Evolutionary conservation across 2,888 invertebrate species (phyloP), one percentile per base, ranked within the genome.

Genomic region (Apoderus coryli): DNA sequence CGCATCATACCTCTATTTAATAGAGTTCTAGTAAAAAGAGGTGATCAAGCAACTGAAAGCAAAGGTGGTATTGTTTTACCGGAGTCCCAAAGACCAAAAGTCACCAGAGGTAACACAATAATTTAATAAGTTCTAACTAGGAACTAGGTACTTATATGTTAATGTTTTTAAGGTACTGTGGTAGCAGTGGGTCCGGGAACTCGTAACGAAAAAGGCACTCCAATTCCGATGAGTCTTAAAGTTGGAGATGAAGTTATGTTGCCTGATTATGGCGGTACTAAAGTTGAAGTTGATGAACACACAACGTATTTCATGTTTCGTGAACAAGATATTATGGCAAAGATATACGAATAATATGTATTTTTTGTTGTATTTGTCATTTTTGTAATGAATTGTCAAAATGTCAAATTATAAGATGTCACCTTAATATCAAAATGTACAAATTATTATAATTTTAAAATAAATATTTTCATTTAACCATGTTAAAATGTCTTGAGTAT

Each of bases 211-310:
- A 73, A 74, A 50, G 93, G 93, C 34, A 72, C 73, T 3, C 66
- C 73, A 44, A 61, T 86, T 45, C 81, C 89, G 29, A 58, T 79
- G 30, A 65, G 69, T 40, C 77, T 93, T 3, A 72, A 80, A 56
- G 76, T 81, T 34, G 95, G 96, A 31, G 96, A 96, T 56, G 72
- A 71, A 49, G 95, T 96, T 7, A 64, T 96, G 34, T 67, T 98
- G 29, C 95, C 96, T 1, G 95, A 96, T 61, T 98, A 85, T 57
- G 95, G 95, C 36, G 96, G 96, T 43, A 92, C 89, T 35, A 93
- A 90, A 64, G 79, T 98, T 25, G 71, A 76, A 44, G 56, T 92
- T 31, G 85, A 88, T 32, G 79, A 85, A 45, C 79, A 84, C 53
- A 67, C 73, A 50, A 90, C 92, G 54, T 84, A 79, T 53, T 81